Percentiles rank a stretch among this genome's conserved stretches.
Conservation (phyloP, 92 coral and sea anemone species). For the Nematostella vectensis region DNA sequence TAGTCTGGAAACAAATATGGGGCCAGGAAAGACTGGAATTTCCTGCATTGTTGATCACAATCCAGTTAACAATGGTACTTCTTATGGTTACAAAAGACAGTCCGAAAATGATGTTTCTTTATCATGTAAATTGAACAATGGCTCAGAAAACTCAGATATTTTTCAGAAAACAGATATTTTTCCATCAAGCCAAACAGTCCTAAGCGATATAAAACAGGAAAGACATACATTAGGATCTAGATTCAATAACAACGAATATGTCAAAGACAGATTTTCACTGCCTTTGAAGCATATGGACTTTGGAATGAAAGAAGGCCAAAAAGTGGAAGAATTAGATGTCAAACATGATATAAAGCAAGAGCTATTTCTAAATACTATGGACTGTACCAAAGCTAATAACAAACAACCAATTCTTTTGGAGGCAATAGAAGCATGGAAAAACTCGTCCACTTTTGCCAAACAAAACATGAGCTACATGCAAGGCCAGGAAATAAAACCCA, state of each 20-base stretch:
- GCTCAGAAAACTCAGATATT: not conserved
- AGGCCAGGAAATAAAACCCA: not conserved
- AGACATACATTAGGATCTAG: not conserved
- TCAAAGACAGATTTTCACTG: not conserved
- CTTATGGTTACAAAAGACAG: not conserved
- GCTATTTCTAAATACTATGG: not conserved
- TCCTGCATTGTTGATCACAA: not conserved
- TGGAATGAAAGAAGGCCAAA: not conserved
- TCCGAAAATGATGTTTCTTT: not conserved
- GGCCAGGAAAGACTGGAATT: not conserved
- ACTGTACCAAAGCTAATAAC: not conserved
- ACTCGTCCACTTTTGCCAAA: not conserved
- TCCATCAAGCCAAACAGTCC: not conserved
- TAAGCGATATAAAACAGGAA: not conserved
- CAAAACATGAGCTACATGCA: not conserved
- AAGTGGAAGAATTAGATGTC: not conserved
- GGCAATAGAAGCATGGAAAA: conserved; percentile 1
- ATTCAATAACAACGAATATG: not conserved
- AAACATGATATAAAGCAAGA: not conserved
- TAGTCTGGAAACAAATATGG: not conserved
- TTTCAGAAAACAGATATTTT: not conserved
- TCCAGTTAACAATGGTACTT: not conserved
- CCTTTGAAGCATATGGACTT: not conserved
- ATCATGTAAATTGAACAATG: not conserved
- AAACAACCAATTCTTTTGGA: conserved; percentile 1